Conservation (phyloP, 2,888 invertebrate species). For the Chorisops tibialis region DNA sequence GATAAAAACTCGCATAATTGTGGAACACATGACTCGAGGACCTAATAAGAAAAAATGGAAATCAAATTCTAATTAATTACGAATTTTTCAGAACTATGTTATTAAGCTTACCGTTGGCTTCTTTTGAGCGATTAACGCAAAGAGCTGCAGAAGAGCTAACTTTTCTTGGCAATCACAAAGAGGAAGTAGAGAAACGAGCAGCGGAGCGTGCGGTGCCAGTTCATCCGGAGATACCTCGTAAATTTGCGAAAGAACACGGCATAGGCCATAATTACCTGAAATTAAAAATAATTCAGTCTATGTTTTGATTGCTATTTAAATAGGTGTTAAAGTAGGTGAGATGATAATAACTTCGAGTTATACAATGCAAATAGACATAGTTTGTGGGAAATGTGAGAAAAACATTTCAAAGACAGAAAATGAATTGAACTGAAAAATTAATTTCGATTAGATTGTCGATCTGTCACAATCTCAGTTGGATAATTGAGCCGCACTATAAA, state of each 20-base stretch:
- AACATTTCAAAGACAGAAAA: too few relatives aligned
- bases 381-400: too few relatives aligned
- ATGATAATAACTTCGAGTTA: too few relatives aligned
- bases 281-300: constrained; percentile 37
- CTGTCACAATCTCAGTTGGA: too few relatives aligned
- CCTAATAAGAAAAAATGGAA: constrained; percentile 49
- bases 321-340: too few relatives aligned
- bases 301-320: too few relatives aligned
- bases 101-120: constrained; percentile 66
- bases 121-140: constrained; percentile 76
- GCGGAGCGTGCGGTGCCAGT: constrained; percentile 78
- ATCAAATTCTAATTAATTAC: neutral
- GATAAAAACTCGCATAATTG: constrained; percentile 74
- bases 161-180: constrained; percentile 84
- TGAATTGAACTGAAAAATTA: too few relatives aligned
- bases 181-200: constrained; percentile 70
- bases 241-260: constrained; percentile 84
- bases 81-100: neutral
- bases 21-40: constrained; percentile 77
- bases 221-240: constrained; percentile 85
- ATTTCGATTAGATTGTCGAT: too few relatives aligned
- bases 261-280: constrained; percentile 82
- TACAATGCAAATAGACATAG: too few relatives aligned
- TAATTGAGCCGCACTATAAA: too few relatives aligned
- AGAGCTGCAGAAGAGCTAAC: constrained; percentile 76